These are phyloP conservation scores for Caenorhabditis remanei DNA, from an alignment of 1,140 invertebrate species.

Conservation along the genomic window DNA sequence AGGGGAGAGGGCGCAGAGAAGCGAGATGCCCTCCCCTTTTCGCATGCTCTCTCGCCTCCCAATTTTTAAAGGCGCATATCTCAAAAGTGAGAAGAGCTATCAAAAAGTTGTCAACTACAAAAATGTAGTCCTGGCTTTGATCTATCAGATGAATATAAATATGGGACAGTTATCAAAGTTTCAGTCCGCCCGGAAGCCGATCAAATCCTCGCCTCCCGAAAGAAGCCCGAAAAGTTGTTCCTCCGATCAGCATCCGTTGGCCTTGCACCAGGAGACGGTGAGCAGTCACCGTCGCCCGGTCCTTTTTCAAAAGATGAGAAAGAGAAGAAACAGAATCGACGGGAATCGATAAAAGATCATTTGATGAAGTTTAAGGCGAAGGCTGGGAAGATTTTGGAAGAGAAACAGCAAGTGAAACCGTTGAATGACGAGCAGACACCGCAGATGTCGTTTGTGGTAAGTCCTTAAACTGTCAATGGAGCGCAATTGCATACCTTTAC, in stretches of 20 bases:
- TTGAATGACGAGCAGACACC: not conserved
- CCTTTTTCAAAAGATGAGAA: not conserved
- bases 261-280: conserved; percentile 4
- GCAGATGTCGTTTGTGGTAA: conserved; percentile 32
- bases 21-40: too few species aligned
- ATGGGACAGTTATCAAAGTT: too few species aligned
- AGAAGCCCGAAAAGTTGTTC: conserved; percentile 9
- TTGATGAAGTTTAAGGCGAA: conserved; percentile 47
- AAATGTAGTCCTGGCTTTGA: too few species aligned
- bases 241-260: conserved; percentile 16
- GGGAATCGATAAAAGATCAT: conserved; percentile 50
- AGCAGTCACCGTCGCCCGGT: conserved; percentile 29
- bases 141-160: not conserved
- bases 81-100: too few species aligned
- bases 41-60: too few species aligned
- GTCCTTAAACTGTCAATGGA: too few species aligned
- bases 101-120: not conserved
- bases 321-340: conserved; percentile 25
- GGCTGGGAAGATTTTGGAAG: conserved; percentile 28
- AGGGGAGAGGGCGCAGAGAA: too few species aligned
- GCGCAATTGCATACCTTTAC: not conserved
- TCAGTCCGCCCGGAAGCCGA: not conserved
- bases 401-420: not conserved
- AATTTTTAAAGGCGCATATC: too few species aligned
- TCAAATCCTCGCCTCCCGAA: not conserved